Percentiles rank a stretch among this genome's conserved stretches.
phyloP scores from a whole-genome alignment of 2,113 vertebrate species.

The Perognathus longimembris region DNA sequence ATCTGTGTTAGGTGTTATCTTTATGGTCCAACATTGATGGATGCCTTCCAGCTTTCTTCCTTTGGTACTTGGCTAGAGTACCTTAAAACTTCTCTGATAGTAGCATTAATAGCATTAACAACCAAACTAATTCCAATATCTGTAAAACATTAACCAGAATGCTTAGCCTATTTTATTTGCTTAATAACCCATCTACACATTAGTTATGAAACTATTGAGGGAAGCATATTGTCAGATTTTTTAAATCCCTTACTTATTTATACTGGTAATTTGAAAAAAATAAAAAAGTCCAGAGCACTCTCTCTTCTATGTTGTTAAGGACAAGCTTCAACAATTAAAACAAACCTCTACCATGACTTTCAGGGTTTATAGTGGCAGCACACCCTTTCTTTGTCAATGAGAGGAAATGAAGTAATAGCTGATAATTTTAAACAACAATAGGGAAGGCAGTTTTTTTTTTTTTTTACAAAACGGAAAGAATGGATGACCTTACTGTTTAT shows the following conservation, averaged over 20 bases:
- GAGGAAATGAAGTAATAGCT: background rate
- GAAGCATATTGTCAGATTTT: conserved; percentile 4
- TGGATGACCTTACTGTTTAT: conserved; percentile 13
- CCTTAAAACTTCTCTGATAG: conserved; percentile 22
- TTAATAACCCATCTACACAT: background rate
- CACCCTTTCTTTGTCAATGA: background rate
- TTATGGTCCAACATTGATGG: background rate
- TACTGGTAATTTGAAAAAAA: background rate
- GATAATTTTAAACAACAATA: conserved; percentile 30
- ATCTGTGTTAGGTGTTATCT: background rate
- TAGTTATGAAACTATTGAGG: background rate
- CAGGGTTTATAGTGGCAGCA: background rate
- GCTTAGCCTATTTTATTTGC: background rate
- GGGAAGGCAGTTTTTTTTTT: background rate
- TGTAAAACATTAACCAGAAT: background rate
- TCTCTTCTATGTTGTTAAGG: background rate
- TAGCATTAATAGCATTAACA: background rate
- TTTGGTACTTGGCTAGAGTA: background rate
- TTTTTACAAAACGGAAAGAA: conserved; percentile 26
- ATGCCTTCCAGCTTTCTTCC: background rate
- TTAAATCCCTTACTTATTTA: background rate
- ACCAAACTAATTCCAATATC: background rate
- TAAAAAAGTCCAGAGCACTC: background rate
- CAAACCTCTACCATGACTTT: background rate
- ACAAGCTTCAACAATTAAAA: conserved; percentile 20